Evolutionary conservation across 2,888 invertebrate species (phyloP), one percentile per base, ranked within the genome.

Genomic region (Lasius fuliginosus): DNA sequence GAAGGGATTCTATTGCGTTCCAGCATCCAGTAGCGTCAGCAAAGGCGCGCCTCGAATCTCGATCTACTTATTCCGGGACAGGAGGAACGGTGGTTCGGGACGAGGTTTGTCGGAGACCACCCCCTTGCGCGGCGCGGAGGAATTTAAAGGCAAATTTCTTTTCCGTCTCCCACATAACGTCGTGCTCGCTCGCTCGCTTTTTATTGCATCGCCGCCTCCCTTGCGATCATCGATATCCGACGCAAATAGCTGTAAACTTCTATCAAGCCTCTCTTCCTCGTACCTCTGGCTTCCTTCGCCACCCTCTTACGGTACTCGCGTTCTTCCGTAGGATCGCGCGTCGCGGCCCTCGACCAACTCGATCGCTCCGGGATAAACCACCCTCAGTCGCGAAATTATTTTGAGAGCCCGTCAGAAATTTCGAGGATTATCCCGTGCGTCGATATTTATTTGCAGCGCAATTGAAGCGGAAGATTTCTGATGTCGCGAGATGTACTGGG

Each of bases 211-310:
- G 86, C 84, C 90, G 84, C 88, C 87, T 84, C 87, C 90, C 89
- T 73, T 85, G 83, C 89, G 88, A 89, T 90, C 90, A 92, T 92
- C 92, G 92, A 91, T 92, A 92, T 91, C 89, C 91, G 90, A 91
- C 84, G 91, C 92, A 91, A 92, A 91, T 91, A 91, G 92, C 91
- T 90, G 91, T 92, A 92, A 91, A 91, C 87, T 91, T 91, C 89
- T 91, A 91, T 91, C 89, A 89, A 88, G 86, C 84, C 79, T 71
- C 79, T 71, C 83, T 85, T 75, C 88, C 69, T 83, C 74, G 36
- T 75, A 40, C 79, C 42, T 67, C 84, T 18, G 83, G 83, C 71
- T 33, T 42, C 36, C n/a, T n/a, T 56, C 33, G 18, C 58, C 49
- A 68, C 18, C 77, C 58, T 62, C 33, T 53, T n/a, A 65, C 76